These are phyloP conservation scores for Macropodus opercularis DNA, from an alignment of 2,797 vertebrate genomes.

Conservation along the genomic window DNA sequence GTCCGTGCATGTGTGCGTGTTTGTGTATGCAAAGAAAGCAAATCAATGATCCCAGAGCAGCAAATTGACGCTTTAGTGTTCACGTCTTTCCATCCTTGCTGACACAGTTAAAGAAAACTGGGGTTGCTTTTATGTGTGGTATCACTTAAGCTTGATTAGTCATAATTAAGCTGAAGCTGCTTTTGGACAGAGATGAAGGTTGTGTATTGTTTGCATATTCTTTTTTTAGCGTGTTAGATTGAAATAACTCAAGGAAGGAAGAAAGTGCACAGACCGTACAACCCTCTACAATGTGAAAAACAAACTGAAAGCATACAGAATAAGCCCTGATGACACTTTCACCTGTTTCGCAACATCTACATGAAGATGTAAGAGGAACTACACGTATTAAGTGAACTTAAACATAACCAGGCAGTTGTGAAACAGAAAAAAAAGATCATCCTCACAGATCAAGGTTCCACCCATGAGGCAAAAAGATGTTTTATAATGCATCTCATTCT, in stretches of 20 bases:
- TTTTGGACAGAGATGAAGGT: not conserved
- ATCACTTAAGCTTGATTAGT: not conserved
- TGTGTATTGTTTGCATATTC: too few relatives aligned
- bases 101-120: not conserved
- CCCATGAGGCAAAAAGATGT: not conserved
- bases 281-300: too few relatives aligned
- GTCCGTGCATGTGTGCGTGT: not conserved
- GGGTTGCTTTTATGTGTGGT: not conserved
- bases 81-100: not conserved
- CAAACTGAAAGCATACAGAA: too few relatives aligned
- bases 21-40: conserved; percentile 26
- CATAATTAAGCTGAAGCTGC: not conserved
- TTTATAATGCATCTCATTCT: not conserved
- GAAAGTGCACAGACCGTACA: too few relatives aligned
- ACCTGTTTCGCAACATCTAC: conserved; percentile 10
- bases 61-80: conserved; percentile 15
- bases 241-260: not conserved
- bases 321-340: not conserved
- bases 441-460: not conserved
- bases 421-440: not conserved
- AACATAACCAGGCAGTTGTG: not conserved
- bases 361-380: too few relatives aligned
- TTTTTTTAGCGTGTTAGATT: too few relatives aligned
- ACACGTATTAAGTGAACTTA: conserved; percentile 6
- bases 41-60: conserved; percentile 23